Evolutionary conservation across 1,140 invertebrate species (phyloP), one percentile per base, ranked within the genome.

Genomic region (Pseudoatta argentina): DNA sequence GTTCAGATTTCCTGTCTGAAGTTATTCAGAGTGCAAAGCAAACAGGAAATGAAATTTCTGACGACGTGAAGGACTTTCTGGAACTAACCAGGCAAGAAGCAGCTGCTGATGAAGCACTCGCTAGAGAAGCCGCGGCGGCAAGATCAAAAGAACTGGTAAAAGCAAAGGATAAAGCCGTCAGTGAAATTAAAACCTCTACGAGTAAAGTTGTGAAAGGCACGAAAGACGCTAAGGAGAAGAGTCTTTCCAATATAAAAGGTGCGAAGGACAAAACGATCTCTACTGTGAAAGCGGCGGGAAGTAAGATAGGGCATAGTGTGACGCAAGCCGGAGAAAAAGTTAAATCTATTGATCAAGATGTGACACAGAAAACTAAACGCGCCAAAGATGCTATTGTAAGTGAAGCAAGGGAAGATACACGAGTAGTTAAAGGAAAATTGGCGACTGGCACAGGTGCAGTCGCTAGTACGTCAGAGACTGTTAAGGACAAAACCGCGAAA

Each of bases 11-110:
- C 10, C 16, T 91, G 0, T 92, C 90, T 12, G 91, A 81, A 0
- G 87, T 91, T 10, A 83, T 92, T 18, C 90, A 92, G n/a, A 88
- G 87, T 16, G 86, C 86, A 0, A 93, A 92, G 18, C 90, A 94
- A 34, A 88, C 94, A 1, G 92, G 91, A 10, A 93, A 94, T 7
- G 93, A 95, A 44, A 82, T 94, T 27, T 91, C 93, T 0, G 93
- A 93, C 27, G 94, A 93, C 0, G 91, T 94, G 0, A 93, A 93
- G 30, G 93, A 95, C 57, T 93, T 93, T 75, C 66, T 90, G 2
- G 91, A 92, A 39, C 86, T 91, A 63, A 92, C 91, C 1, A 94
- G 91, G 81, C 86, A 92, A 34, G 90, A 92, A 66, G 92, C 91
- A 39, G 86, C 77, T 16, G 79, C 88, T 24, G 92, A 93, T 30